Evolutionary conservation across 2,888 invertebrate species (phyloP), one percentile per base, ranked within the genome.

Genomic region (Aplocera efformata): DNA sequence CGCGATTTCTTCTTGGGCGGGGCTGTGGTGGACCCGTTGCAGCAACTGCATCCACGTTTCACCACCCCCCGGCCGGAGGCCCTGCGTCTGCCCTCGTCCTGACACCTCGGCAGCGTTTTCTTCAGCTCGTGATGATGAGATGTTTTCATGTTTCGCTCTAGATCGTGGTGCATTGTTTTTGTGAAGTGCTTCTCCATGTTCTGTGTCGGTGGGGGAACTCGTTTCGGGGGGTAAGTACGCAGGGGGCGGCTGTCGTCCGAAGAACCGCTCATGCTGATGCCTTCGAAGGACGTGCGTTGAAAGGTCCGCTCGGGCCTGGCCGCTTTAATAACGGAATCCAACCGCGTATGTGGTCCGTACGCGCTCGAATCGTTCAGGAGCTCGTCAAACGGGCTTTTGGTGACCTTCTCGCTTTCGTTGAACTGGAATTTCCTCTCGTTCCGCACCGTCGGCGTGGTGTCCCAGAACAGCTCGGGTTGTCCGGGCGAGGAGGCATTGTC

Each of bases 1-100:
- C 83, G 61, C 0, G 83, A 64, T 36, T 79, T 76, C 56, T 90
- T 90, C 34, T 88, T 76, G 0, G 84, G 81, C 6, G 90, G 84
- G 1, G 89, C 86, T 0, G 90, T 88, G 0, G 90, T 88, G 0
- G 88, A 82, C 5, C 91, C 91, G 62, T 81, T 89, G 68, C 92
- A 92, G 67, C 92, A 92, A 22, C 89, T 89, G 60, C 92, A 92
- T 33, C 90, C 90, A 26, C 91, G 86, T 54, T 91, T 91, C 1
- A 91, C 91, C 6, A 90, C 90, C 5, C 91, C 91, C 0, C 91
- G 74, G 0, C 80, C 80, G 13, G 63, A 90, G 31, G 72, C 90
- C 55, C 66, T 86, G 1, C 81, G 69, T 21, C 76, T 48, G 3
- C 61, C 64, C 11, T 72, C 78, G 30, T 73, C 70, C 30, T 73